A percentile compares a stretch with the other conserved stretches of the same genome.
Conservation (phyloP, 2,888 invertebrate species). For the Caprella mutica region DNA sequence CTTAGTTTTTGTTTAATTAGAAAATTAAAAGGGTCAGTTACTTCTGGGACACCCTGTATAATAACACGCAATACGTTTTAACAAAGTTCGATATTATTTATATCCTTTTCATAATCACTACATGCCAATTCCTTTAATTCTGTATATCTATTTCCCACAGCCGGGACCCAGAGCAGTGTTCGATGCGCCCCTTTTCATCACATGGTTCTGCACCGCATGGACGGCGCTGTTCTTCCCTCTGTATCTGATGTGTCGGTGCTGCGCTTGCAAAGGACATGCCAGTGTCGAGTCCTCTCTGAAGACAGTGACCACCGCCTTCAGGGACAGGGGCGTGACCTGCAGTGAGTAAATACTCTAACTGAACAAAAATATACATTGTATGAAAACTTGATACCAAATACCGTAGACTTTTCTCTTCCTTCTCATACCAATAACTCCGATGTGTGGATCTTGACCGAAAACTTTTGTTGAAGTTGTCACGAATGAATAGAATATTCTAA, state of each 20-base stretch:
- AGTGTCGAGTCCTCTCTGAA: conserved; percentile 54
- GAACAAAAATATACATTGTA: no score
- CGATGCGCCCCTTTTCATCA: conserved; percentile 87
- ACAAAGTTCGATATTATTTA: no score
- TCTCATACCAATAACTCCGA: background rate
- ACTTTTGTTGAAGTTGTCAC: no score
- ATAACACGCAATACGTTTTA: no score
- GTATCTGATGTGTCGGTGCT: conserved; percentile 61
- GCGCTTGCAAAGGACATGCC: conserved; percentile 47
- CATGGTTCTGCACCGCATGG: conserved; percentile 90
- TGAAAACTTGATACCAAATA: no score
- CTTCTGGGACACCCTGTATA: no score
- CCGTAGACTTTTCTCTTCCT: background rate
- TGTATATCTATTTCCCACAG: no score
- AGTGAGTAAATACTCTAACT: conserved; percentile 51
- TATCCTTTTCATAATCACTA: background rate
- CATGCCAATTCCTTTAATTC: no score
- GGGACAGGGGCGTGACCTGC: conserved; percentile 79
- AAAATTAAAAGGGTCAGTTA: no score
- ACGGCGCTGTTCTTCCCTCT: conserved; percentile 80
- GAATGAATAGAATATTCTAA: no score
- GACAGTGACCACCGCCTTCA: conserved; percentile 73
- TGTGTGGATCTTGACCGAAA: background rate
- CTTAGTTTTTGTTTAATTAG: no score
- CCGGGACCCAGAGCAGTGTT: conserved; percentile 42